A percentile compares a stretch with the other conserved stretches of the same genome.
phyloP scores from a whole-genome alignment of 1,140 invertebrate species.

The Leptinotarsa defecta region DNA sequence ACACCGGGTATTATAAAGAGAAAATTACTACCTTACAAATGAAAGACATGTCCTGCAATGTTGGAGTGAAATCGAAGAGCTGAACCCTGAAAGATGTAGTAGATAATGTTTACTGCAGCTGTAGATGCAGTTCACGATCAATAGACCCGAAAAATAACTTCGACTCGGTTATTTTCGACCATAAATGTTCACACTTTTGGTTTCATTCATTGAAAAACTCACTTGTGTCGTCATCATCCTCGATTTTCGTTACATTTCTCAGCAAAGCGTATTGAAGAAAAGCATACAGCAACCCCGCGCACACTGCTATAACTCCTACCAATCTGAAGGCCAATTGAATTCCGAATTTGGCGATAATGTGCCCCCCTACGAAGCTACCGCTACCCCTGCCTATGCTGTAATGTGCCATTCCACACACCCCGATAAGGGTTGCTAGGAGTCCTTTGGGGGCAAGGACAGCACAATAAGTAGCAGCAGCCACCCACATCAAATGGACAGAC shows the following conservation, averaged over 20 bases:
- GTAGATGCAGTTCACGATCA: too few relatives aligned
- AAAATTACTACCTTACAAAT: too few relatives aligned
- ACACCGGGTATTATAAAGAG: too few relatives aligned
- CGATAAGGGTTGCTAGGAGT: conserved; percentile 79
- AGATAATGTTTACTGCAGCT: too few relatives aligned
- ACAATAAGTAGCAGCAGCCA: conserved; percentile 84
- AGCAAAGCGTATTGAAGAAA: conserved; percentile 74
- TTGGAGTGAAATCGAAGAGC: too few relatives aligned
- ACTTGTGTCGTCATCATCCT: conserved; percentile 56
- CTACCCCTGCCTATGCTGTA: conserved; percentile 79
- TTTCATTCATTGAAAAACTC: not conserved
- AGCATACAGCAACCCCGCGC: conserved; percentile 71
- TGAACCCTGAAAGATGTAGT: too few relatives aligned
- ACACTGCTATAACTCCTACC: conserved; percentile 73
- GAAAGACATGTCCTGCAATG: too few relatives aligned
- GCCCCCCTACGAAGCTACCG: conserved; percentile 79
- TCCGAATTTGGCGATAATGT: conserved; percentile 73
- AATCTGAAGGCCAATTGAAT: conserved; percentile 74
- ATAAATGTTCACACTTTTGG: not conserved
- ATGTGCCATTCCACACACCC: conserved; percentile 80
- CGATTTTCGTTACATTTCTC: conserved; percentile 56
- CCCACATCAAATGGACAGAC: conserved; percentile 86
- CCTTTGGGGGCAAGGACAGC: conserved; percentile 78
- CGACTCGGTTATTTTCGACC: not conserved
- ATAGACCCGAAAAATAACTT: too few relatives aligned